Base-by-base conservation (phyloP, 2,888 invertebrate genomes). In the Protonemura montana region DNA sequence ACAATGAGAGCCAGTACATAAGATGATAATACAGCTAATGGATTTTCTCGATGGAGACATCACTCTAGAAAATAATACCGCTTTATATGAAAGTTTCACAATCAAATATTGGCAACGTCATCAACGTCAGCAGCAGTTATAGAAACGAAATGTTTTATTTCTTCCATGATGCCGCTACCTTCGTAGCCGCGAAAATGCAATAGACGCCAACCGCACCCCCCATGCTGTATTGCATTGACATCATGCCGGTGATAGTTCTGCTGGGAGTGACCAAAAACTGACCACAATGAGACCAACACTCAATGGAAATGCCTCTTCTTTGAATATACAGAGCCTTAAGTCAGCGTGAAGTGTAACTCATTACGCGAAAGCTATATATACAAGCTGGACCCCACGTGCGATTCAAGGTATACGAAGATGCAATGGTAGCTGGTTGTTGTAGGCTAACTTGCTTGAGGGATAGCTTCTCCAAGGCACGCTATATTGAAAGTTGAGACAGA, bases 301-400 rank as follows among this genome's bases (percentile, higher is more conserved):
- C 27, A 78, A 78, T 78, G 78, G 78, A 59, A 59, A 59, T 59
- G 59, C 16, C 59, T 59, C 59, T 59, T 59, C 28, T 28, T 78
- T 26, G 28, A 78, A 78, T 78, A 78, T 78, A 28, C 78, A 26
- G 59, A 10, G 59, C 78, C 16, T 7, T 78, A 78, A 78, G 78
- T 28, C 78, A 78, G 78, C 78, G 78, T 78, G 78, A 78, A 78
- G 78, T 78, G 78, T 26, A 78, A 59, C 59, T 59, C 59, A 59
- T 59, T 59, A 59, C 59, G 59, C 59, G 59, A 59, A 78, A 26
- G 78, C 28, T 76, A 78, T 5, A 10, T 27, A 26, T 10, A 78
- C 78, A 21, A 78, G 25, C 27, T 26, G 78, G 78, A 78, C 78
- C 78, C n/a, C 78, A 78, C 78, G 78, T 78, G 78, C 78, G 78